Evolutionary conservation across 2,888 invertebrate genomes (phyloP).

Genomic region (Eristalinus aeneus): DNA sequence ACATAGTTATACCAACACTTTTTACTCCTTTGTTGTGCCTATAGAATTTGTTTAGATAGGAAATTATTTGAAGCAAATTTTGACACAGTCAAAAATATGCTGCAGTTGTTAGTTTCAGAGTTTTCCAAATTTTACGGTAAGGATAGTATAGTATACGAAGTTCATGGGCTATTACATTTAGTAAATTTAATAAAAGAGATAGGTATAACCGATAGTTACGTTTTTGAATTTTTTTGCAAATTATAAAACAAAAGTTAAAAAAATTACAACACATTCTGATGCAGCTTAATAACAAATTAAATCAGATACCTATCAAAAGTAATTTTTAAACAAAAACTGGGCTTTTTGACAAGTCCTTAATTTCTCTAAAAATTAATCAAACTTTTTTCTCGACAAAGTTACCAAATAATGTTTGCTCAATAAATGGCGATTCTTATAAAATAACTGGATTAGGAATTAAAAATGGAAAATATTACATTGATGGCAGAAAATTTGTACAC

Average conservation of each 20-base stretch:
- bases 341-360: conserved; percentile 11
- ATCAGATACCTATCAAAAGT: conserved; percentile 1
- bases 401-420: conserved; percentile 18
- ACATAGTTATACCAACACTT: too few species aligned
- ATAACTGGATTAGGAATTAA: conserved; percentile 16
- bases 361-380: conserved; percentile 22
- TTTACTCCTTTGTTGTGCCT: too few species aligned
- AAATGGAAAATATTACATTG: conserved; percentile 8
- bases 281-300: conserved; percentile 4
- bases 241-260: conserved; percentile 1
- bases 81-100: not conserved
- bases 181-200: conserved; percentile 6
- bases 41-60: conserved; percentile 1
- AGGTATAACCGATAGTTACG: not conserved
- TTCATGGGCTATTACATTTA: not conserved
- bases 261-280: not conserved
- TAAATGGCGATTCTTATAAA: conserved; percentile 11
- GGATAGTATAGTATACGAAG: conserved; percentile 5
- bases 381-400: conserved; percentile 12
- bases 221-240: conserved; percentile 1
- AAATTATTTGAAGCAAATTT: not conserved
- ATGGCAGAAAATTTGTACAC: not conserved
- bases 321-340: conserved; percentile 2
- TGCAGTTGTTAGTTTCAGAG: not conserved
- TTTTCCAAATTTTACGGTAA: conserved; percentile 14